A percentile compares a stretch with the other conserved stretches of the same genome.
These are phyloP conservation scores for Clarias magur DNA, from an alignment of 2,113 vertebrate genomes.

Conservation along the genomic window DNA sequence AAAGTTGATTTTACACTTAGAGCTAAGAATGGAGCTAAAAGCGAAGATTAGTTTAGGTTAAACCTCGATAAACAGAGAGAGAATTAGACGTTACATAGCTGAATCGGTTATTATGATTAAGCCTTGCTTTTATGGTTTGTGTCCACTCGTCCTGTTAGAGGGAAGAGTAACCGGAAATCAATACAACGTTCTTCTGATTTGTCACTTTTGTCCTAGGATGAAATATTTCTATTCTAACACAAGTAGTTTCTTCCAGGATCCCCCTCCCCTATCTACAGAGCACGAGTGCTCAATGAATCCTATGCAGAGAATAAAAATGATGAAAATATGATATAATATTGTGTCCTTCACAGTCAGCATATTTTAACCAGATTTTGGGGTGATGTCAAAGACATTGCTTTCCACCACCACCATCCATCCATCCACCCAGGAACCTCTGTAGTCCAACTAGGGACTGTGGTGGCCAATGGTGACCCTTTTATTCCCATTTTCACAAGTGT, in stretches of 20 bases:
- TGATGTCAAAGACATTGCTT: neutral
- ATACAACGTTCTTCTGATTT: neutral
- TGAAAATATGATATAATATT: too few relatives aligned
- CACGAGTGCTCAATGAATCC: neutral
- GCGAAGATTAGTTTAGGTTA: constrained; percentile 2
- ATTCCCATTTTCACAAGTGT: too few relatives aligned
- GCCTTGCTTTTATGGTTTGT: neutral
- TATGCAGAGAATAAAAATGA: neutral
- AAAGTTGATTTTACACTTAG: neutral
- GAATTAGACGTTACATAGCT: neutral
- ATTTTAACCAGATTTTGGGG: neutral
- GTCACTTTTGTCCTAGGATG: neutral
- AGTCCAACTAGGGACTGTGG: too few relatives aligned
- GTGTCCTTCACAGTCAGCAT: neutral
- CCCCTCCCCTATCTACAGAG: neutral
- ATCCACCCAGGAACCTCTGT: too few relatives aligned
- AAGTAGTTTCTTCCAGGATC: neutral
- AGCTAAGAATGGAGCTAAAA: neutral
- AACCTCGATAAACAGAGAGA: neutral
- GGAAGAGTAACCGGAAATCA: neutral
- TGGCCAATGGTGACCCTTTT: too few relatives aligned
- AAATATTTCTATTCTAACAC: neutral
- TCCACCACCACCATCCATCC: neutral
- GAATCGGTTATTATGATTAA: neutral
- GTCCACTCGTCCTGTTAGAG: neutral